Percentiles rank a stretch among this genome's conserved stretches.
These are phyloP conservation scores for Musca vetustissima DNA, from an alignment of 1,140 invertebrate genomes.

Conservation along the genomic window DNA sequence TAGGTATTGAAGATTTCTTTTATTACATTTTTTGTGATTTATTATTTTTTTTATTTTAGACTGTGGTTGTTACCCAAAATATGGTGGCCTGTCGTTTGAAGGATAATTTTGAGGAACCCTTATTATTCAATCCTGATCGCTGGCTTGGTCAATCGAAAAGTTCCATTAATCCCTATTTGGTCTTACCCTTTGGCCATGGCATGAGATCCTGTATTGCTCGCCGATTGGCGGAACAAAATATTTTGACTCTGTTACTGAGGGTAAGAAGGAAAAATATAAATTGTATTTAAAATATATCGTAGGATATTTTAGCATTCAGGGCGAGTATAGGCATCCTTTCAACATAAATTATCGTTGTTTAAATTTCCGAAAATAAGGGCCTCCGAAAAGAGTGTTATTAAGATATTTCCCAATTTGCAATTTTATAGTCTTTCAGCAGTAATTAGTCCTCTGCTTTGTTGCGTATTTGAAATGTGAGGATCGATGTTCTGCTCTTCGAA, in stretches of 20 bases:
- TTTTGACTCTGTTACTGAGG: slow-evolving; percentile 74
- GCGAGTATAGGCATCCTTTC: slow-evolving; percentile 30
- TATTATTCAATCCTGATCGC: slow-evolving; percentile 74
- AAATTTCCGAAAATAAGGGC: too few species aligned
- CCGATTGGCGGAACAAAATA: slow-evolving; percentile 85
- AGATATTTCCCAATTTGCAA: too few species aligned
- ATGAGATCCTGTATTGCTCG: slow-evolving; percentile 84
- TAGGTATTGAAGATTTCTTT: slow-evolving; percentile 58
- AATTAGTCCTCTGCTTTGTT: too few species aligned
- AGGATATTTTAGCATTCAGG: slow-evolving; percentile 9
- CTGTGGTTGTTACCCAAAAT: slow-evolving; percentile 85
- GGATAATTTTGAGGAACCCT: slow-evolving; percentile 70
- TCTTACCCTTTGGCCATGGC: slow-evolving; percentile 88
- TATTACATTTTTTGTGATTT: background rate
- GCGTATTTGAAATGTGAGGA: too few species aligned
- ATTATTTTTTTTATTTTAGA: slow-evolving; percentile 61
- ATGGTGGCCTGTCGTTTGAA: slow-evolving; percentile 72
- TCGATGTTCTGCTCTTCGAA: too few species aligned
- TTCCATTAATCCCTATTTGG: slow-evolving; percentile 72
- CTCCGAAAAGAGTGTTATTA: too few species aligned
- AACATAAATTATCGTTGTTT: too few species aligned
- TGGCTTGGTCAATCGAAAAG: slow-evolving; percentile 62
- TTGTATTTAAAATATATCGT: too few species aligned
- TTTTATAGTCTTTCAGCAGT: too few species aligned
- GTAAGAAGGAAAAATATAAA: slow-evolving; percentile 65